Evolutionary conservation across 2,888 invertebrate species (phyloP), one percentile per base, ranked within the genome.

Genomic region (Nomada fucata): DNA sequence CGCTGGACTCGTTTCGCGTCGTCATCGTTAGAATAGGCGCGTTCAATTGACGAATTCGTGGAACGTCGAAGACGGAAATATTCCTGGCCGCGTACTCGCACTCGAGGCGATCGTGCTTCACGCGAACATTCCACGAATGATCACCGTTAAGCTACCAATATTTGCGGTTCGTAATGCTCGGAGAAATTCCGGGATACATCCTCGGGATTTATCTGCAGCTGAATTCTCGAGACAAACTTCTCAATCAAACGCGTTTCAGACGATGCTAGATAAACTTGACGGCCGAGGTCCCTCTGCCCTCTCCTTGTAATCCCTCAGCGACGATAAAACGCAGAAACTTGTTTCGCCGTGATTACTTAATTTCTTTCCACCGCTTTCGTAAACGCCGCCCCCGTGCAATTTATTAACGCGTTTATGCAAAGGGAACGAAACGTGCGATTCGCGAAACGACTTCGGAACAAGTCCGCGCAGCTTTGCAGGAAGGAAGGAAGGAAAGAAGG

Each of bases 71-170:
- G 26, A 29, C 36, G 26, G 59, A 20, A 70, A 36, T 73, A 69
- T 52, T 60, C 69, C 73, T 23, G n/a, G 55, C 50, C 59, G 53
- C n/a, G 42, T 26, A 42, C 13, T 23, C 20, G 20, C 71, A 44
- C 69, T 69, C 26, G 55, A 52, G 20, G 71, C 76, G 26, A 71
- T 50, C 70, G 70, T 47, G 52, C 77, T 64, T 64, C 53, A 11
- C n/a, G 53, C 18, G 42, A 7, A 68, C 44, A 42, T 29, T 57
- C 71, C 23, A 65, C 42, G 59, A 29, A 77, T 69, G 64, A 77
- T 73, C 77, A 64, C 72, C 77, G 68, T 78, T 81, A 69, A 81
- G 77, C 69, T 69, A 47, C 59, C 73, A 60, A 72, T 78, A 81
- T 81, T 78, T 81, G 55, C 68, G 65, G 23, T 73, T 60, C 55